Evolutionary conservation across 2,113 vertebrate species (phyloP).

Genomic region (Monopterus albus): DNA sequence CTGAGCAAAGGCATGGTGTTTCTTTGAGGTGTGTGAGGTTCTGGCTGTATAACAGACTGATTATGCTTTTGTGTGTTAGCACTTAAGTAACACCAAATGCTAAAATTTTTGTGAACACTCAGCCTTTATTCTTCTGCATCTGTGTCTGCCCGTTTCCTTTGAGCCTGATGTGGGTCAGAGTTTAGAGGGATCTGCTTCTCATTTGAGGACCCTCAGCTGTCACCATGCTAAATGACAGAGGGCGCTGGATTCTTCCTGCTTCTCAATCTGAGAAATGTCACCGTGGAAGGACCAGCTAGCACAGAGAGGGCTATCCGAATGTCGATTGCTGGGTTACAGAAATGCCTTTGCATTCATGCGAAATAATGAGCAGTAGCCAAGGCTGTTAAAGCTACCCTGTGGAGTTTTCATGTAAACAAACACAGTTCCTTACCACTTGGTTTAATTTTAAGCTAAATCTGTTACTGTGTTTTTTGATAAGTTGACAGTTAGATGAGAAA

Average conservation of each 20-base stretch:
- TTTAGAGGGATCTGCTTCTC: conserved; percentile 67
- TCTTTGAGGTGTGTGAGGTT: conserved; percentile 7
- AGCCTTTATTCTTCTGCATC: conserved; percentile 15
- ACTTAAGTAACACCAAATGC: conserved; percentile 8
- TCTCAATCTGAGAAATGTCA: conserved; percentile 42
- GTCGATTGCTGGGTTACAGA: conserved; percentile 29
- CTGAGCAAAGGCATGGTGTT: not conserved
- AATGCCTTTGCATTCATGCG: not conserved
- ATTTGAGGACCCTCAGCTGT: conserved; percentile 51
- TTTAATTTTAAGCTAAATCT: not conserved
- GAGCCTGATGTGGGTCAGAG: conserved; percentile 65
- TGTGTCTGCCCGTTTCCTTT: conserved; percentile 36
- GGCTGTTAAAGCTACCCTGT: not conserved
- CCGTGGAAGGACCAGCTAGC: conserved; percentile 21
- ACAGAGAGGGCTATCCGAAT: conserved; percentile 9
- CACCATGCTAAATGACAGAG: conserved; percentile 63
- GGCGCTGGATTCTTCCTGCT: conserved; percentile 35
- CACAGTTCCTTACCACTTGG: not conserved
- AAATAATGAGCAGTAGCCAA: conserved; percentile 24
- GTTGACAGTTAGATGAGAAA: not conserved
- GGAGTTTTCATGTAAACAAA: conserved; percentile 13
- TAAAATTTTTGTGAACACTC: conserved; percentile 24
- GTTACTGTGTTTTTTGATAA: no score
- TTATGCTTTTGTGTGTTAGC: conserved; percentile 1
- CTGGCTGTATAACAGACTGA: conserved; percentile 1